A percentile compares a stretch with the other conserved stretches of the same genome.
These are phyloP conservation scores for Corvus cornix DNA, from an alignment of 2,113 vertebrate genomes.

Conservation along the genomic window DNA sequence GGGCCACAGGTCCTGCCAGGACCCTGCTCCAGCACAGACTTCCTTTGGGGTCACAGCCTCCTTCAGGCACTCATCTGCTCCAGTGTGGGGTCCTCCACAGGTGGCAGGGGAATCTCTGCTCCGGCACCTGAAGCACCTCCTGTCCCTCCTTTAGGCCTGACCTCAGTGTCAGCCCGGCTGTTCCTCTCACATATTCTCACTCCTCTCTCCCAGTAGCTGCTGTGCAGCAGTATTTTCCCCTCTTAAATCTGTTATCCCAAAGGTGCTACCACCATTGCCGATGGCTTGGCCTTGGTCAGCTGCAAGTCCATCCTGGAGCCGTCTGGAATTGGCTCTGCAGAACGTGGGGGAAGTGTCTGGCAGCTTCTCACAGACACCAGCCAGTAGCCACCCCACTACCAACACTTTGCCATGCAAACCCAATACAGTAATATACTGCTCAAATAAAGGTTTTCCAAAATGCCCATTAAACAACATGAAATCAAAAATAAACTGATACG, in stretches of 20 bases:
- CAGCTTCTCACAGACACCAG: not conserved
- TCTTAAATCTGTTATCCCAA: not conserved
- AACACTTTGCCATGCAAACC: not conserved
- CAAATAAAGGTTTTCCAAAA: not conserved
- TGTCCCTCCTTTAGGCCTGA: not conserved
- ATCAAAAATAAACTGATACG: not conserved
- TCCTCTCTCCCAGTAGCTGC: not conserved
- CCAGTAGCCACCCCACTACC: too few species aligned
- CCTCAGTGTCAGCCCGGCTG: fast-evolving
- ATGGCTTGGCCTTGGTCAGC: not conserved
- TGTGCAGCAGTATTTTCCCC: not conserved
- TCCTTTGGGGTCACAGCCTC: not conserved
- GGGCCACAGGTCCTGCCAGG: not conserved
- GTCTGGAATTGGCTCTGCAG: not conserved
- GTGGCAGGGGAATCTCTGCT: not conserved
- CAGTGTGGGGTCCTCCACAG: not conserved
- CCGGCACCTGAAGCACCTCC: not conserved
- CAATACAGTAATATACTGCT: not conserved
- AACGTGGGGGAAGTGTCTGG: not conserved
- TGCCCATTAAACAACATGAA: not conserved
- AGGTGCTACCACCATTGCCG: not conserved
- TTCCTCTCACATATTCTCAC: not conserved
- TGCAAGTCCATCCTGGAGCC: not conserved
- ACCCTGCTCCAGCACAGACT: not conserved
- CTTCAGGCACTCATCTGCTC: not conserved